Evolutionary conservation across 2,797 vertebrate genomes (phyloP).

Genomic region (Tadarida brasiliensis): DNA sequence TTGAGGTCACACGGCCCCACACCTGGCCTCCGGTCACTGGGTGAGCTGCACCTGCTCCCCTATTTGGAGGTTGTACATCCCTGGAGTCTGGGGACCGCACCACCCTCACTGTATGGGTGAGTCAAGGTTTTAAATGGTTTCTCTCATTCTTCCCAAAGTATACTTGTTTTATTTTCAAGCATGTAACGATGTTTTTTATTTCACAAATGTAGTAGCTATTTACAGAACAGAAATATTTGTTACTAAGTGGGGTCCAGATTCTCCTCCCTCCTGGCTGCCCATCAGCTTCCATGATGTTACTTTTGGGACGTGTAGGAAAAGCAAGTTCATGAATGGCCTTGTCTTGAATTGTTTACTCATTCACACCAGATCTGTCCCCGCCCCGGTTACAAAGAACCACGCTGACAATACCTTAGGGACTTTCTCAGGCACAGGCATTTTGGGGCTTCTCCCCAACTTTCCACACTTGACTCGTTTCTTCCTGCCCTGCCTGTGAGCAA

Average conservation of each 20-base stretch:
- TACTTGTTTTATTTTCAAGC: background rate
- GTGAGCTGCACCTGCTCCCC: rapidly evolving
- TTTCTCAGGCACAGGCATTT: background rate
- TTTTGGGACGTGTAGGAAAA: background rate
- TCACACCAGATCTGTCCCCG: background rate
- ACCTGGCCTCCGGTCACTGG: background rate
- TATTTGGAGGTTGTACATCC: background rate
- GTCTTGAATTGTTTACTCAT: background rate
- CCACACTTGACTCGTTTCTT: background rate
- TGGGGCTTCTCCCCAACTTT: background rate
- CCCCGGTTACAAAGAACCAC: background rate
- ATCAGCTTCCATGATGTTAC: background rate
- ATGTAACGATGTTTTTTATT: background rate
- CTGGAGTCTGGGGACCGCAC: background rate
- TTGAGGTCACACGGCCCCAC: background rate
- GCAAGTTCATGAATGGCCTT: background rate
- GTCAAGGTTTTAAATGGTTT: background rate
- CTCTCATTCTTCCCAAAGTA: background rate
- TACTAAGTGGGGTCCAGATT: background rate
- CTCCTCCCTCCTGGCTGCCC: background rate
- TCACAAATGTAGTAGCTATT: background rate
- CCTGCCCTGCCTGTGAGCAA: background rate
- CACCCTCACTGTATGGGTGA: background rate
- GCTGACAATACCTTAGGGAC: no score
- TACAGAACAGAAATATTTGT: background rate